These are phyloP conservation scores for Drosophila demipolita DNA, from an alignment of 2,888 invertebrate genomes.

Conservation along the genomic window DNA sequence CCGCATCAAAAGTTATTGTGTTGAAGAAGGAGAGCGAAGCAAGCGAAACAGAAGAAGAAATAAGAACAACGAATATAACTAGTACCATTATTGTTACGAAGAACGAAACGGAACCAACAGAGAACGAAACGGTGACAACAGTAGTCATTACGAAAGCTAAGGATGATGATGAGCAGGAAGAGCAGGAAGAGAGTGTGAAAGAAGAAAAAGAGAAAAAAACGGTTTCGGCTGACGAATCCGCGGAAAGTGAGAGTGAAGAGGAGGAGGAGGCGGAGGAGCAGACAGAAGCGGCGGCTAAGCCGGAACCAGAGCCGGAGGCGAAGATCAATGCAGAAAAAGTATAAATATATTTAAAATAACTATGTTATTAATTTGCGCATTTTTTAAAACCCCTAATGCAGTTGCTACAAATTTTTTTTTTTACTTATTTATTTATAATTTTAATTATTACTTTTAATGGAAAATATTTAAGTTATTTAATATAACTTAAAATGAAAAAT, in stretches of 20 bases:
- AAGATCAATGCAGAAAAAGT: constrained; percentile 28
- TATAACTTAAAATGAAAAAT: background rate
- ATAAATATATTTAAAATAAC: constrained; percentile 14
- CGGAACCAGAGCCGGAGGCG: background rate
- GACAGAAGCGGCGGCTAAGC: constrained; percentile 1
- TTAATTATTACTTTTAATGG: background rate
- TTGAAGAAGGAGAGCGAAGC: constrained; percentile 16
- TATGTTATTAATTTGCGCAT: constrained; percentile 6
- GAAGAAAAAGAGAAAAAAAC: background rate
- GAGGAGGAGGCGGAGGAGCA: constrained; percentile 18
- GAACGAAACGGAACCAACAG: background rate
- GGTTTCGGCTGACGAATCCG: constrained; percentile 9
- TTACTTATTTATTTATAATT: background rate
- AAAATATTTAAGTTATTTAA: background rate
- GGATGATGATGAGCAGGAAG: background rate
- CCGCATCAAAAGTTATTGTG: constrained; percentile 19
- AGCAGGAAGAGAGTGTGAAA: background rate
- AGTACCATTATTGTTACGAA: constrained; percentile 13
- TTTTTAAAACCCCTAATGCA: background rate
- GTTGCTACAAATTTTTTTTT: background rate
- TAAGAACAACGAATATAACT: constrained; percentile 15
- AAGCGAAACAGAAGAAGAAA: background rate
- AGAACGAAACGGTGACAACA: constrained; percentile 4
- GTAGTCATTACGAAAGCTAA: background rate
- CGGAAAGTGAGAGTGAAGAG: constrained; percentile 18